Evolutionary conservation across 1,140 invertebrate genomes (phyloP).

Genomic region (Papilio polytes): DNA sequence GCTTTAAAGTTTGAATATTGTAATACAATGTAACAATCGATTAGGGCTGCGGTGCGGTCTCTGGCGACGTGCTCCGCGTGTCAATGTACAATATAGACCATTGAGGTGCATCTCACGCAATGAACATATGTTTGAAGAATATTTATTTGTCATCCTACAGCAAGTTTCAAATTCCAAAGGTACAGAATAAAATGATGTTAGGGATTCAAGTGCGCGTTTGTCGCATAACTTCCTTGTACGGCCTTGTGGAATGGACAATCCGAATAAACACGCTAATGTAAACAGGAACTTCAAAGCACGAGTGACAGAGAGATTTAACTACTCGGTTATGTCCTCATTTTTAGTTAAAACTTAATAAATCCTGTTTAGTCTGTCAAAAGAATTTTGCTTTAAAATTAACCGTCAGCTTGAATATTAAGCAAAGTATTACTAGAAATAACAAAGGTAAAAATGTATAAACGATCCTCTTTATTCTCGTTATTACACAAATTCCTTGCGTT

Average conservation of each 20-base stretch:
- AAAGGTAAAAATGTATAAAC: background rate
- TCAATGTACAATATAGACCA: background rate
- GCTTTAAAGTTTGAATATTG: background rate
- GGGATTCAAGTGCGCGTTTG: background rate
- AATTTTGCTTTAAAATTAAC: too few species aligned
- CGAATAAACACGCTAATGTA: too few species aligned
- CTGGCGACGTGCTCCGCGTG: background rate
- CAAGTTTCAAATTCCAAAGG: background rate
- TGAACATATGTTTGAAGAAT: conserved; percentile 1
- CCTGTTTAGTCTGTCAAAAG: too few species aligned
- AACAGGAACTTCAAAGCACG: too few species aligned
- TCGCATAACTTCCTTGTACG: too few species aligned
- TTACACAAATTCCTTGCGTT: conserved; percentile 3
- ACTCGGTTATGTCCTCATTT: too few species aligned
- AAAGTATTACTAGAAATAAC: background rate
- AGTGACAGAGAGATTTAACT: too few species aligned
- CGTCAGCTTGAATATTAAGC: background rate
- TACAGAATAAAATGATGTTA: background rate
- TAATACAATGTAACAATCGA: background rate
- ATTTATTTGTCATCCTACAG: background rate
- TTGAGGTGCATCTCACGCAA: background rate
- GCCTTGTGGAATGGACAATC: too few species aligned
- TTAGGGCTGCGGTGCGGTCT: background rate
- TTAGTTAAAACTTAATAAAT: too few species aligned
- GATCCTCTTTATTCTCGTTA: background rate